Evolutionary conservation across 2,888 invertebrate genomes (phyloP).

Genomic region (Drosophila infuscata): DNA sequence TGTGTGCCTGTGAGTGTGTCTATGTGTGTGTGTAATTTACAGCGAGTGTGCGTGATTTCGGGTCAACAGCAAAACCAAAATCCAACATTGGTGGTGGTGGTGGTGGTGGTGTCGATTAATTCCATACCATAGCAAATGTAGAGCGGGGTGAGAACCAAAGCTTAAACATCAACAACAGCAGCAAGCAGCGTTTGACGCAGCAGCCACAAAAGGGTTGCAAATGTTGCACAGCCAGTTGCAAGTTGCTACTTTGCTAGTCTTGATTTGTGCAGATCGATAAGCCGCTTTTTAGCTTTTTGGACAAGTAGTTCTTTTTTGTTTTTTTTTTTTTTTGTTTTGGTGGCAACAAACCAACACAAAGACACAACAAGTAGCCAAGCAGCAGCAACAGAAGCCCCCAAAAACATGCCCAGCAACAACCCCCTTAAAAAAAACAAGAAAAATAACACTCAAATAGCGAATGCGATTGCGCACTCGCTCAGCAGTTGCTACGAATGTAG

Average conservation of each 20-base stretch:
- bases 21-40: conserved; percentile 71
- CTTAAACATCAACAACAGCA: background rate
- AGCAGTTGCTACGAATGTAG: conserved; percentile 30
- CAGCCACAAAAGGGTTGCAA: conserved; percentile 26
- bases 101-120: conserved; percentile 50
- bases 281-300: conserved; percentile 26
- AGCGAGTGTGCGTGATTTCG: conserved; percentile 78
- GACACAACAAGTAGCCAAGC: conserved; percentile 80
- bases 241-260: conserved; percentile 1
- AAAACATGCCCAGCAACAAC: conserved; percentile 23
- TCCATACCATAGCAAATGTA: conserved; percentile 16
- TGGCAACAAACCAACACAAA: conserved; percentile 58
- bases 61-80: conserved; percentile 62
- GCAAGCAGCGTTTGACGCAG: background rate
- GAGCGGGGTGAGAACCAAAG: conserved; percentile 26
- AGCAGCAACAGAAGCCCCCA: conserved; percentile 37
- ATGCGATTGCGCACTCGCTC: conserved; percentile 48
- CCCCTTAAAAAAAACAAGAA: conserved; percentile 7
- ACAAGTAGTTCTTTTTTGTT: background rate
- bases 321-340: conserved; percentile 12
- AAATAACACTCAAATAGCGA: conserved; percentile 20
- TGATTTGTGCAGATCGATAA: conserved; percentile 59
- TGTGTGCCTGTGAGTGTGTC: background rate
- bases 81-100: conserved; percentile 36
- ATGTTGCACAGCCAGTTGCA: conserved; percentile 1